These are phyloP conservation scores for Drosophila subquinaria DNA, from an alignment of 2,888 invertebrate species.

Conservation along the genomic window DNA sequence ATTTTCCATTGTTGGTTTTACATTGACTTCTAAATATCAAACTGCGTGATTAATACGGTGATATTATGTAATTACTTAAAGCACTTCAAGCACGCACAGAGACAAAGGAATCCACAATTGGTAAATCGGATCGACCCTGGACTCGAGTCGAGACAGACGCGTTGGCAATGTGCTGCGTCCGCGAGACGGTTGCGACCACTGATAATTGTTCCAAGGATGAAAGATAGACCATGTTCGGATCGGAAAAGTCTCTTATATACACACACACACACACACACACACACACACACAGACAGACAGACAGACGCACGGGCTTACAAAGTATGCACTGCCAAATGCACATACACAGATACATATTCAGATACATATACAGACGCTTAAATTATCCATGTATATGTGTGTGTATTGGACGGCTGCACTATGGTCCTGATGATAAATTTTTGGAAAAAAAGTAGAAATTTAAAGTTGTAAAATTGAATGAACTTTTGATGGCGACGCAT, in stretches of 20 bases:
- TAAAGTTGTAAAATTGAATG: too few relatives aligned
- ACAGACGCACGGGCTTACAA: not conserved
- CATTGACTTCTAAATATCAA: not conserved
- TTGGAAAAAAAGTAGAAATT: too few relatives aligned
- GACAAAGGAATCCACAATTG: constrained; percentile 1
- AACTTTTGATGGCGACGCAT: too few relatives aligned
- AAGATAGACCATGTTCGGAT: constrained; percentile 36
- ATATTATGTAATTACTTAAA: constrained; percentile 11
- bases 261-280: not conserved
- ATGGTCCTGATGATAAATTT: too few relatives aligned
- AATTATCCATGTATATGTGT: not conserved
- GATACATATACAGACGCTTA: not conserved
- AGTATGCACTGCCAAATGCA: too few relatives aligned
- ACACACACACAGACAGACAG: not conserved
- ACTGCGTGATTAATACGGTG: not conserved
- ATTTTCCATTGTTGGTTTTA: too few relatives aligned
- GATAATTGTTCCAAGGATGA: constrained; percentile 42
- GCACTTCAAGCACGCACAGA: constrained; percentile 5
- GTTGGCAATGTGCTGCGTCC: constrained; percentile 35
- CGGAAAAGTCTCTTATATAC: constrained; percentile 5
- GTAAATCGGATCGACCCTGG: constrained; percentile 8
- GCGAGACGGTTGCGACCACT: constrained; percentile 39
- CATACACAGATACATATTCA: not conserved
- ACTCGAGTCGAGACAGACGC: constrained; percentile 3
- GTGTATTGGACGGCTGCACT: not conserved